Percentiles rank a stretch among this genome's conserved stretches.
These are phyloP conservation scores for Dromius quadrimaculatus DNA, from an alignment of 2,888 invertebrate species.

Conservation along the genomic window DNA sequence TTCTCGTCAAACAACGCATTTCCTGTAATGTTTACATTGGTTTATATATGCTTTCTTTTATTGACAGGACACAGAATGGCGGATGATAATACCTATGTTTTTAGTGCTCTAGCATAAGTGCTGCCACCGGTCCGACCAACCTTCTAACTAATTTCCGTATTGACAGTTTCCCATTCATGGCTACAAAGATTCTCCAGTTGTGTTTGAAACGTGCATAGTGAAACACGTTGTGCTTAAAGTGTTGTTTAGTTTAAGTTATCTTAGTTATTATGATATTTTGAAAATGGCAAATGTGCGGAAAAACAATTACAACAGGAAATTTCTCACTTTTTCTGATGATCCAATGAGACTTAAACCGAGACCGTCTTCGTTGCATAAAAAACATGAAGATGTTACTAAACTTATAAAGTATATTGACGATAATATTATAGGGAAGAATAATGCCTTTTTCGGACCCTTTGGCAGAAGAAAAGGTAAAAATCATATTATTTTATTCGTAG, in stretches of 20 bases:
- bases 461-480: slow-evolving; percentile 85
- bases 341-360: slow-evolving; percentile 63
- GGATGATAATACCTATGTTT: no score
- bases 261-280: slow-evolving; percentile 42
- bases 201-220: slow-evolving; percentile 39
- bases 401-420: slow-evolving; percentile 84
- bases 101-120: slow-evolving; percentile 2
- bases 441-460: slow-evolving; percentile 85
- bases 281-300: slow-evolving; percentile 51
- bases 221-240: slow-evolving; percentile 36
- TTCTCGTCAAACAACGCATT: no score
- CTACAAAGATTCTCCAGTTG: slow-evolving; percentile 19
- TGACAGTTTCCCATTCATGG: slow-evolving; percentile 26
- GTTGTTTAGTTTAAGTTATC: slow-evolving; percentile 39
- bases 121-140: slow-evolving; percentile 13
- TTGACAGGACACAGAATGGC: no score
- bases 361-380: slow-evolving; percentile 68
- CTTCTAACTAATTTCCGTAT: not conserved
- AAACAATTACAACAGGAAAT: slow-evolving; percentile 63
- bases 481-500: no score
- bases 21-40: no score
- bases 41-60: no score
- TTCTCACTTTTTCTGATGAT: slow-evolving; percentile 65
- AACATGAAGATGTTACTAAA: slow-evolving; percentile 76
- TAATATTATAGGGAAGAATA: slow-evolving; percentile 84